Evolutionary conservation across 2,113 vertebrate genomes (phyloP).

Genomic region (Zapus hudsonius): DNA sequence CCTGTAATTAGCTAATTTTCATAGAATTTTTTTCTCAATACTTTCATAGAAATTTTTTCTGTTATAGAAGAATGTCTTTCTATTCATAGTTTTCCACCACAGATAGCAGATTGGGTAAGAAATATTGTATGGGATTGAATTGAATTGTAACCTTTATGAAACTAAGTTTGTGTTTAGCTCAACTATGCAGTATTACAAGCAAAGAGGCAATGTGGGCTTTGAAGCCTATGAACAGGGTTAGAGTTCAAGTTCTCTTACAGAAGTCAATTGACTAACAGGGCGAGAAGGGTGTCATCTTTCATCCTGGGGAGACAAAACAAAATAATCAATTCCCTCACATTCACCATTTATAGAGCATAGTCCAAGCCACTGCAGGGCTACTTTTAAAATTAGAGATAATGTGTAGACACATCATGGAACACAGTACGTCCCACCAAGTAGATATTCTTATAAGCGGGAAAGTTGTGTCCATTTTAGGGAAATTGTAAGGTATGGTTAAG

Average conservation of each 20-base stretch:
- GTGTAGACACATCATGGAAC: not conserved
- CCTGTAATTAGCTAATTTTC: slow-evolving; percentile 5
- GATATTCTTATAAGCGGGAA: not conserved
- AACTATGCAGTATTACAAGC: not conserved
- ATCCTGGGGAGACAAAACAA: not conserved
- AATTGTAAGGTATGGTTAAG: slow-evolving; percentile 9
- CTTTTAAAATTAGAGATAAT: not conserved
- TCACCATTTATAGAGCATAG: not conserved
- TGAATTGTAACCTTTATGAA: not conserved
- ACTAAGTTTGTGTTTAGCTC: not conserved
- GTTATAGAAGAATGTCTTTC: not conserved
- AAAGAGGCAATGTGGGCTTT: not conserved
- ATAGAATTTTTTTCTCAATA: not conserved
- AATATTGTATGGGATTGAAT: not conserved
- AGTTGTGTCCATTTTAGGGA: not conserved
- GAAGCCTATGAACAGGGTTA: not conserved
- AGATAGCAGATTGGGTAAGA: not conserved
- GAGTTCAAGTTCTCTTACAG: not conserved
- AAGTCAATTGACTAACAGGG: no score
- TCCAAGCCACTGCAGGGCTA: rapidly evolving
- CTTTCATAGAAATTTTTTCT: not conserved
- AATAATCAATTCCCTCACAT: not conserved
- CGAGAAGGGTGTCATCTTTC: not conserved
- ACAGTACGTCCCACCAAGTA: not conserved
- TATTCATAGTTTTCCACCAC: not conserved